Conservation (phyloP, 1,140 invertebrate genomes). For the Chrysomallon squamiferum region DNA sequence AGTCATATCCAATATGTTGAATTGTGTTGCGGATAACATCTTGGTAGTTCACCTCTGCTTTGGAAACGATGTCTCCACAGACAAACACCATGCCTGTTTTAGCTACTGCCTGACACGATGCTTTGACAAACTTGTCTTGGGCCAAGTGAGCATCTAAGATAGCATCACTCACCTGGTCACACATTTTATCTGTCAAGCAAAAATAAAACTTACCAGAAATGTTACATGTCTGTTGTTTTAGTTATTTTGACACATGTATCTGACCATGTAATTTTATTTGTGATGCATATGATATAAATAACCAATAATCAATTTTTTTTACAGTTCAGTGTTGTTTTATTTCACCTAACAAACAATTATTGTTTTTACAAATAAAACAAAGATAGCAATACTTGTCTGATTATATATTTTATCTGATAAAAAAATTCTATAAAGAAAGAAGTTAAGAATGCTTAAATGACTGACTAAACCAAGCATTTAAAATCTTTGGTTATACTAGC, state of each 20-base stretch:
- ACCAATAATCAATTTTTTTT: not conserved
- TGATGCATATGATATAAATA: not conserved
- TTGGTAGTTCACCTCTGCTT: conserved; percentile 93
- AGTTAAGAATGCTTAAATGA: too few species aligned
- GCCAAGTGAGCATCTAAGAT: conserved; percentile 94
- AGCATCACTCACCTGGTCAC: conserved; percentile 98
- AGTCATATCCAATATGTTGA: conserved; percentile 96
- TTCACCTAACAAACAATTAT: not conserved
- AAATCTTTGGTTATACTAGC: too few species aligned
- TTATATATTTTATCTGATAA: too few species aligned
- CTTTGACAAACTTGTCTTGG: conserved; percentile 96
- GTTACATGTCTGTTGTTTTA: not conserved
- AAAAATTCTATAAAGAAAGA: too few species aligned
- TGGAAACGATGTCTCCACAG: conserved; percentile 70
- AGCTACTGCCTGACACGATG: conserved; percentile 77
- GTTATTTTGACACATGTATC: not conserved
- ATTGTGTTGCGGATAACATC: conserved; percentile 94
- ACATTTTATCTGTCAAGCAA: conserved; percentile 88
- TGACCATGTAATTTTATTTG: not conserved
- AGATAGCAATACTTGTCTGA: too few species aligned
- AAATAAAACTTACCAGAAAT: not conserved
- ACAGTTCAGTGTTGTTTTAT: not conserved
- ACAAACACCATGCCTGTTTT: conserved; percentile 71
- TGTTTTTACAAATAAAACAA: too few species aligned
- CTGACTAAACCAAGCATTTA: too few species aligned